Evolutionary conservation across 2,113 vertebrate species (phyloP).

Genomic region (Nycticebus coucang): DNA sequence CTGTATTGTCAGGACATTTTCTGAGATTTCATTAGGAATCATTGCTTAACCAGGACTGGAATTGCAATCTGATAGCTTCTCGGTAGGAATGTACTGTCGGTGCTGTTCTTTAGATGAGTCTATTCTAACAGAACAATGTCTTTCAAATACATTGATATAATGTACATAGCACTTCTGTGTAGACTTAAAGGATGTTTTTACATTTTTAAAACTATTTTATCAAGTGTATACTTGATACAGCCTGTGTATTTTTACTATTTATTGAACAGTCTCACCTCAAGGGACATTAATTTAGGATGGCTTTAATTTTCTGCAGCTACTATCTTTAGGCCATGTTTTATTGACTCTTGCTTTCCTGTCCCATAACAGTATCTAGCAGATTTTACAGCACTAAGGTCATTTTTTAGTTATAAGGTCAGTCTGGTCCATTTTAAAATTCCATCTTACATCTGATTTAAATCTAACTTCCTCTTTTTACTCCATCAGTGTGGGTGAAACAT

Average conservation of each 20-base stretch:
- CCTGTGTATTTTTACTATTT: neutral
- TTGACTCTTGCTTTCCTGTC: neutral
- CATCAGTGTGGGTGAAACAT: too few species aligned
- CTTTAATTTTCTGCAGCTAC: conserved; percentile 11
- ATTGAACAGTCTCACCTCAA: neutral
- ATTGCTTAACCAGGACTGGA: conserved; percentile 52
- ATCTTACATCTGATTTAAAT: neutral
- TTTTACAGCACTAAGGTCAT: neutral
- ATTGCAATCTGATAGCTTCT: neutral
- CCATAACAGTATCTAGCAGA: neutral
- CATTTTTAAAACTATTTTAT: conserved; percentile 32
- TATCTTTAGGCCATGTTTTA: neutral
- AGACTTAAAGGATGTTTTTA: neutral
- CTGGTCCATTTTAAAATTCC: neutral
- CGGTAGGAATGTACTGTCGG: conserved; percentile 30
- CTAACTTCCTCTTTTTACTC: neutral
- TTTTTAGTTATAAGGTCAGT: neutral
- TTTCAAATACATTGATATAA: conserved; percentile 34
- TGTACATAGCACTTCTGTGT: neutral
- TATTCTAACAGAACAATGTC: neutral
- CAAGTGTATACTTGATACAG: neutral
- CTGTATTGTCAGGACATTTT: neutral
- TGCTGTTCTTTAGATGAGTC: neutral
- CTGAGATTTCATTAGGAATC: conserved; percentile 38
- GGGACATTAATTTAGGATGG: neutral